Evolutionary conservation across 2,113 vertebrate genomes (phyloP).

Genomic region (Phylloscopus trochiloides): DNA sequence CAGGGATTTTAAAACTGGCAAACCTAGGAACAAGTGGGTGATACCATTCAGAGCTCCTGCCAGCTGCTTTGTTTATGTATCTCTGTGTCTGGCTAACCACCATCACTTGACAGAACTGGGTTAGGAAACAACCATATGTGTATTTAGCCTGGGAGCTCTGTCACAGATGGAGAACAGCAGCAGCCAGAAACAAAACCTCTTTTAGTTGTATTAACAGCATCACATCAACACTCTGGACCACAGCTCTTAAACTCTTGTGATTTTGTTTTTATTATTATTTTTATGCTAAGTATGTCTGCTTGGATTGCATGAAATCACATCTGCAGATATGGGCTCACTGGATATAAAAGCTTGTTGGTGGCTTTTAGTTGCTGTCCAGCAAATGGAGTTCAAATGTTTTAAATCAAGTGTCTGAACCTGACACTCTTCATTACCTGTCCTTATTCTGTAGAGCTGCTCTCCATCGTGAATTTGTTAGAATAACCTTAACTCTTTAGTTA

Average conservation of each 20-base stretch:
- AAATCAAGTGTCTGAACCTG: background rate
- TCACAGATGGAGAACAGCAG: constrained; percentile 46
- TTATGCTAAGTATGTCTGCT: background rate
- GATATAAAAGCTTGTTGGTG: background rate
- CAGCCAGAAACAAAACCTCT: constrained; percentile 22
- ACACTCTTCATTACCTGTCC: background rate
- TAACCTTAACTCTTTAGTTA: background rate
- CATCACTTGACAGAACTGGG: constrained; percentile 47
- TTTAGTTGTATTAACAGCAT: background rate
- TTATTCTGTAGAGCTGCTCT: accelerated
- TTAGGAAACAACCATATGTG: constrained; percentile 43
- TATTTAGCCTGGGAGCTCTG: constrained; percentile 40
- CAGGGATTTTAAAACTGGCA: background rate
- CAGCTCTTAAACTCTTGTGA: background rate
- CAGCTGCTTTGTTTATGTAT: constrained; percentile 20
- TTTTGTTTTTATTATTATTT: background rate
- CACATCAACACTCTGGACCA: background rate
- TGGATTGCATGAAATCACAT: background rate
- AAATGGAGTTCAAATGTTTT: background rate
- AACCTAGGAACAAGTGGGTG: background rate
- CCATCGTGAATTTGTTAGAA: background rate
- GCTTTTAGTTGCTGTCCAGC: background rate
- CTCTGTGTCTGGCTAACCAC: constrained; percentile 24
- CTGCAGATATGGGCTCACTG: background rate
- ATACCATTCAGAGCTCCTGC: background rate